Evolutionary conservation across 2,888 invertebrate genomes (phyloP).

Genomic region (Osedax frankpressi): DNA sequence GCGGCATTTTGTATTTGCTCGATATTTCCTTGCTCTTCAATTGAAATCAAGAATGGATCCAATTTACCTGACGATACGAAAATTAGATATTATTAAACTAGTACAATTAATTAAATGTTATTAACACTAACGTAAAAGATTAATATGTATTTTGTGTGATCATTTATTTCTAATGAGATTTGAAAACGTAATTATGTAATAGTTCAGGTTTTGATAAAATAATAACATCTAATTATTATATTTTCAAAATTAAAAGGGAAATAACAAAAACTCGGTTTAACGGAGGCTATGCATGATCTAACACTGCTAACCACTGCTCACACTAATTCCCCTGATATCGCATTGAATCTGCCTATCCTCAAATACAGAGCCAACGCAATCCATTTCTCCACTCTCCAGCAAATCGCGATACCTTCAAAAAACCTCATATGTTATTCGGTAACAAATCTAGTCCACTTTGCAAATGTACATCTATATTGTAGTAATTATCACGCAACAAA

Average conservation of each 20-base stretch:
- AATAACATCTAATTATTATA: too few species aligned
- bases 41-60: neutral
- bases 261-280: too few species aligned
- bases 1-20: neutral
- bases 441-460: too few species aligned
- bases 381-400: neutral
- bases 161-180: neutral
- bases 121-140: neutral
- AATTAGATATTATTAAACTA: too few species aligned
- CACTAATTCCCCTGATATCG: neutral
- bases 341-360: neutral
- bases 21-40: neutral
- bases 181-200: neutral
- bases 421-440: too few species aligned
- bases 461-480: too few species aligned
- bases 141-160: neutral
- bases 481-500: too few species aligned
- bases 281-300: too few species aligned
- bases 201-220: neutral
- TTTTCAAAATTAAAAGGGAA: too few species aligned
- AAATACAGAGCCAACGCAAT: neutral
- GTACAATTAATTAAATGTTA: too few species aligned
- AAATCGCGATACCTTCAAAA: neutral
- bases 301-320: neutral
- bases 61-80: too few species aligned